Evolutionary conservation across 2,888 invertebrate genomes (phyloP).

Genomic region (Apocheima hispidaria): DNA sequence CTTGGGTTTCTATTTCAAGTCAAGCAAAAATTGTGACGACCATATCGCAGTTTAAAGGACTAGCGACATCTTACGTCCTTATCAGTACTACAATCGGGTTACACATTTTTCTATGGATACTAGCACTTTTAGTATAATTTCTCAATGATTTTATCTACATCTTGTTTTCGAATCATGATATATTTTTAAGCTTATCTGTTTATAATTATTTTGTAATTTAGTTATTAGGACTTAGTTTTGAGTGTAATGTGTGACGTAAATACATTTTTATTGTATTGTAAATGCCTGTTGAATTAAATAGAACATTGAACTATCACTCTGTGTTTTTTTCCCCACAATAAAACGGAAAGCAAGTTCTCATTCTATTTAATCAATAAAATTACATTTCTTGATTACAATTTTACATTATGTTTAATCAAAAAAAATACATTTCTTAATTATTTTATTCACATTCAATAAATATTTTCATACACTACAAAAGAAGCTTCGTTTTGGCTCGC

Average conservation of each 20-base stretch:
- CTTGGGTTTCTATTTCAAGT: too few species aligned
- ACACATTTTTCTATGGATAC: too few species aligned
- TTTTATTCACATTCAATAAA: slow-evolving; percentile 38
- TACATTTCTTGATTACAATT: slow-evolving; percentile 27
- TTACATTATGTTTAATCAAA: slow-evolving; percentile 38
- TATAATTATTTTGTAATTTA: neutral
- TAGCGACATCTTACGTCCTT: too few species aligned
- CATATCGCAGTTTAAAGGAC: too few species aligned
- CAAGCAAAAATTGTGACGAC: too few species aligned
- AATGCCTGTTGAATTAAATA: slow-evolving; percentile 14
- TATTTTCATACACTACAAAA: slow-evolving; percentile 27
- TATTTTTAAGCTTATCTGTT: neutral
- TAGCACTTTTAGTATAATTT: too few species aligned
- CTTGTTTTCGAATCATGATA: slow-evolving; percentile 7
- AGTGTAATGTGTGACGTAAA: slow-evolving; percentile 16
- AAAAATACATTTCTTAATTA: slow-evolving; percentile 32
- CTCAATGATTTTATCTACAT: too few species aligned
- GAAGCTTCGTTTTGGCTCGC: slow-evolving; percentile 32
- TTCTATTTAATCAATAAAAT: slow-evolving; percentile 38
- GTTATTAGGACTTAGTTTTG: slow-evolving; percentile 9
- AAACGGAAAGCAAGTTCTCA: slow-evolving; percentile 20
- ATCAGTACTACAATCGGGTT: too few species aligned
- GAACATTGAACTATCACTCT: neutral
- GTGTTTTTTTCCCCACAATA: neutral
- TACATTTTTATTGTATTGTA: slow-evolving; percentile 7